phyloP scores from a whole-genome alignment of 2,113 vertebrate species.

The Dunckerocampus dactyliophorus region DNA sequence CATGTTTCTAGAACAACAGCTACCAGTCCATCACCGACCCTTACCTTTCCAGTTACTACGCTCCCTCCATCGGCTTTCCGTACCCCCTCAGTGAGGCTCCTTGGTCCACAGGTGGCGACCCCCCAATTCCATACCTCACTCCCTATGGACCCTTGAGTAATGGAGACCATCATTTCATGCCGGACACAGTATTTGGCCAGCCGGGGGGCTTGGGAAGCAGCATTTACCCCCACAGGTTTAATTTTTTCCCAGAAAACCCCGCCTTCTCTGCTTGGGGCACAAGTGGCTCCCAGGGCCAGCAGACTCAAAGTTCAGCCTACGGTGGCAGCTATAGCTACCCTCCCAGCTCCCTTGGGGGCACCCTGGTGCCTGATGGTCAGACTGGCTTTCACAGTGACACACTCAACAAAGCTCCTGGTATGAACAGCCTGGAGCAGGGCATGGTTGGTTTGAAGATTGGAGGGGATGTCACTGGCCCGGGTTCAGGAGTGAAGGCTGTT shows the following conservation, averaged over 20 bases:
- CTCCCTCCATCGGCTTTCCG: slow-evolving; percentile 92
- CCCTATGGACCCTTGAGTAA: slow-evolving; percentile 93
- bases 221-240: slow-evolving; percentile 92
- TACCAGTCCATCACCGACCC: slow-evolving; percentile 96
- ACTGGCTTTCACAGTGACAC: slow-evolving; percentile 90
- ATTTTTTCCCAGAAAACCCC: slow-evolving; percentile 93
- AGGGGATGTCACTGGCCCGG: slow-evolving; percentile 78
- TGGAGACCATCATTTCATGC: slow-evolving; percentile 93
- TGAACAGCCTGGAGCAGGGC: slow-evolving; percentile 94
- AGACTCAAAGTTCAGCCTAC: slow-evolving; percentile 90
- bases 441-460: slow-evolving; percentile 93
- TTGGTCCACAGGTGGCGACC: slow-evolving; percentile 94
- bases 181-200: slow-evolving; percentile 92
- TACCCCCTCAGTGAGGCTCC: slow-evolving; percentile 94
- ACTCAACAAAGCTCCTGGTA: slow-evolving; percentile 89
- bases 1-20: slow-evolving; percentile 83
- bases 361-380: slow-evolving; percentile 87
- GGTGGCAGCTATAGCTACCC: slow-evolving; percentile 93
- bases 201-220: slow-evolving; percentile 89
- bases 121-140: slow-evolving; percentile 91
- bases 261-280: slow-evolving; percentile 95
- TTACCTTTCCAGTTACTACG: slow-evolving; percentile 93
- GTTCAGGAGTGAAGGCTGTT: slow-evolving; percentile 83
- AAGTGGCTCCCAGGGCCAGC: slow-evolving; percentile 90
- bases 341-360: slow-evolving; percentile 89